Conservation (phyloP, 37 sponge, comb jelly and placozoan genomes). For the Spongilla lacustris region DNA sequence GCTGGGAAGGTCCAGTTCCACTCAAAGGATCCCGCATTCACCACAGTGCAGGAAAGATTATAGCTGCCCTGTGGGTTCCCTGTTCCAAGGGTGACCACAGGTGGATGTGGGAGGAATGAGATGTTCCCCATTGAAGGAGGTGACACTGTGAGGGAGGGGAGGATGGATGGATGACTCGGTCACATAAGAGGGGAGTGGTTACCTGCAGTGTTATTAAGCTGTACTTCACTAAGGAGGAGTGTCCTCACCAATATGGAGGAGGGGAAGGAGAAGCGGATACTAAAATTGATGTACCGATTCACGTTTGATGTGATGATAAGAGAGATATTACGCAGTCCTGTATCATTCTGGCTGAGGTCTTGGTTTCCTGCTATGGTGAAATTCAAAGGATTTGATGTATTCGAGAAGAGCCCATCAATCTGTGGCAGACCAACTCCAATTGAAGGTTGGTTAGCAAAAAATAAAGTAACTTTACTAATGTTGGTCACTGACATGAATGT, state of each 20-base stretch:
- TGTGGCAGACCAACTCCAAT: slow-evolving; percentile 53
- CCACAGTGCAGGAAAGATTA: slow-evolving; percentile 55
- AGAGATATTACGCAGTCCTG: slow-evolving; percentile 22
- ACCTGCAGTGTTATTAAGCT: slow-evolving; percentile 21
- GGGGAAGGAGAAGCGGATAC: slow-evolving; percentile 12
- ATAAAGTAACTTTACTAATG: slow-evolving; percentile 33
- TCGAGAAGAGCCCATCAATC: background rate
- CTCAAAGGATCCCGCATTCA: slow-evolving; percentile 37
- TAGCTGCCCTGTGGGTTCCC: background rate
- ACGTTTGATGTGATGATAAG: background rate
- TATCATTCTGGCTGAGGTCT: slow-evolving; percentile 32
- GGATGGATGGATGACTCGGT: background rate
- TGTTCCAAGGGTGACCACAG: background rate
- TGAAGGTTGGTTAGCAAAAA: slow-evolving; percentile 50
- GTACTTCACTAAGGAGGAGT: slow-evolving; percentile 47
- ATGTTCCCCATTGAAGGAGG: background rate
- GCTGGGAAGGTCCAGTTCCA: slow-evolving; percentile 41
- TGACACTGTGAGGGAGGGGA: background rate
- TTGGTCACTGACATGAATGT: background rate
- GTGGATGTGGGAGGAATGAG: background rate
- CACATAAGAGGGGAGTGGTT: background rate
- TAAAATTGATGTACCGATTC: background rate
- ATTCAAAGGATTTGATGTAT: background rate
- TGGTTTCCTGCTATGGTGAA: slow-evolving; percentile 34
- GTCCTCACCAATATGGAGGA: background rate